phyloP scores from a whole-genome alignment of 2,797 vertebrate genomes.

The Alosa sapidissima region DNA sequence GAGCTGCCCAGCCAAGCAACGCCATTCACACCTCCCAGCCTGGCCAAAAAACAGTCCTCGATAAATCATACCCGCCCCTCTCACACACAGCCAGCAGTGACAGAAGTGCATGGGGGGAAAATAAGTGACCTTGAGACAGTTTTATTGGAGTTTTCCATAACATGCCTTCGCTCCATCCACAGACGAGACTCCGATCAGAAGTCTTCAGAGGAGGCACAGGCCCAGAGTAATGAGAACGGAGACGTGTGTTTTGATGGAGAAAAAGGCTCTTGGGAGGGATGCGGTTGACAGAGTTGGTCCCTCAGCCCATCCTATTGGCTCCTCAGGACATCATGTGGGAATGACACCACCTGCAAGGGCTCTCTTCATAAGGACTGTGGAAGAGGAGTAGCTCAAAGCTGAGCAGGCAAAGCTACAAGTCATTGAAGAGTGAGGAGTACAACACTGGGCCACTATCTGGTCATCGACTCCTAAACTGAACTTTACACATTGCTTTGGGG shows the following conservation, averaged over 20 bases:
- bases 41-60: constrained; percentile 4
- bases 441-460: too few species aligned
- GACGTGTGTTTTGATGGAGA: neutral
- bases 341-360: too few species aligned
- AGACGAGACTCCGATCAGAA: neutral
- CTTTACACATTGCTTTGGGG: too few species aligned
- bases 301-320: neutral
- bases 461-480: too few species aligned
- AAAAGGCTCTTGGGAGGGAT: too few species aligned
- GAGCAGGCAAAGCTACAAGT: too few species aligned
- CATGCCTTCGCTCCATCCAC: neutral
- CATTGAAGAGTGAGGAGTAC: too few species aligned
- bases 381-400: too few species aligned
- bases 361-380: too few species aligned
- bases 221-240: neutral
- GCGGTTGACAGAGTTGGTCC: neutral
- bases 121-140: constrained; percentile 34
- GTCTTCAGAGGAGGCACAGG: neutral
- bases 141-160: constrained; percentile 45
- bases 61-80: neutral
- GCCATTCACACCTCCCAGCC: constrained; percentile 36
- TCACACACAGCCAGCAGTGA: constrained; percentile 28
- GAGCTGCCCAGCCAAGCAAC: neutral
- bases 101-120: constrained; percentile 23
- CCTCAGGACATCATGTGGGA: too few species aligned